These are phyloP conservation scores for Ceyx margarethae DNA, from an alignment of 2,113 vertebrate genomes.

Conservation along the genomic window DNA sequence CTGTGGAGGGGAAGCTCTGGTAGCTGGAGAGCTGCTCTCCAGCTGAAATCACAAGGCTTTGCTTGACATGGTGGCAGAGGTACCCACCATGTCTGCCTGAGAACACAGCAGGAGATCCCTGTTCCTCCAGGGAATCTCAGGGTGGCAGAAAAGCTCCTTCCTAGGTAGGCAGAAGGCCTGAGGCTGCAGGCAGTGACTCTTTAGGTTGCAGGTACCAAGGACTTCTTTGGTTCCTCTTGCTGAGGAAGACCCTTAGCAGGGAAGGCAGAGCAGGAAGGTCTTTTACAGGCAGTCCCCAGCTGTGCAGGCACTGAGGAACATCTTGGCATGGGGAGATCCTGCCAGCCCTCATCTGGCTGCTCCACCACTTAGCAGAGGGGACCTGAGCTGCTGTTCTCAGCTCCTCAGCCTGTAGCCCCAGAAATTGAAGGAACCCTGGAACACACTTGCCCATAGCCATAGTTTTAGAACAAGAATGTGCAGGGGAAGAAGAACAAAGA, in stretches of 20 bases:
- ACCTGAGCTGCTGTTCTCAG: neutral
- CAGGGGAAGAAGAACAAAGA: neutral
- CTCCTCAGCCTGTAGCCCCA: neutral
- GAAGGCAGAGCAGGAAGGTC: neutral
- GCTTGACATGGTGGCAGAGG: neutral
- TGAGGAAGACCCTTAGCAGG: neutral
- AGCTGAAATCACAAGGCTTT: neutral
- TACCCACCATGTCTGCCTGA: neutral
- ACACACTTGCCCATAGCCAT: neutral
- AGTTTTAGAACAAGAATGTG: neutral
- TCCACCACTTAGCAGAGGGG: accelerated
- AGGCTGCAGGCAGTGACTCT: neutral
- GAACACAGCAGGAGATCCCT: neutral
- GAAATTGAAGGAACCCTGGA: neutral
- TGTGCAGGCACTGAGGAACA: neutral
- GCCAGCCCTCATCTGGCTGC: neutral
- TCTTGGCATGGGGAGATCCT: neutral
- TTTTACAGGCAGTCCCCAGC: neutral
- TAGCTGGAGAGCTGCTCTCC: neutral
- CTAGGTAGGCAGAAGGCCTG: neutral
- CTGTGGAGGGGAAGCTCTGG: neutral
- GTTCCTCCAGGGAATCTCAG: neutral
- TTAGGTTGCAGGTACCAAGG: neutral
- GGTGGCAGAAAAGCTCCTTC: neutral
- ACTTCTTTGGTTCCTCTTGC: neutral